Percentiles rank a stretch among this genome's conserved stretches.
phyloP scores from a whole-genome alignment of 2,797 vertebrate genomes.

The Odontamblyopus rebecca region DNA sequence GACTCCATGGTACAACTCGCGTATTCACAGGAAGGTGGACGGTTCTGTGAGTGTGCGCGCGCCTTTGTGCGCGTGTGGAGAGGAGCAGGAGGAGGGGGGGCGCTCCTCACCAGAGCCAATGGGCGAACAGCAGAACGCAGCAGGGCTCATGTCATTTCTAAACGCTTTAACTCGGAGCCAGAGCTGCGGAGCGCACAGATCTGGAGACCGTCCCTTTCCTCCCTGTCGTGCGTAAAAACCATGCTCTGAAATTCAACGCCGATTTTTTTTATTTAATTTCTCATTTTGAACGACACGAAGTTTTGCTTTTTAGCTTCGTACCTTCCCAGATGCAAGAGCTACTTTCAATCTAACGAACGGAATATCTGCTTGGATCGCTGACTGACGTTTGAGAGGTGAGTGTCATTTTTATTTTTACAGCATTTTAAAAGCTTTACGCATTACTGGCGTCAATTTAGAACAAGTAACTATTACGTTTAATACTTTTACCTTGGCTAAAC shows the following conservation, averaged over 20 bases:
- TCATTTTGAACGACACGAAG: conserved; percentile 12
- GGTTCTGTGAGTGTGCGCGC: conserved; percentile 7
- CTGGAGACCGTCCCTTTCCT: conserved; percentile 32
- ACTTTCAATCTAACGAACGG: conserved; percentile 57
- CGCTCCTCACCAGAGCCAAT: conserved; percentile 73
- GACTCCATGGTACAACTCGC: not conserved
- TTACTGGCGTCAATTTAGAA: not conserved
- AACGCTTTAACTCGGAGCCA: conserved; percentile 71
- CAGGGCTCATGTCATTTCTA: conserved; percentile 64
- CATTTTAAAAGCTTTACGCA: not conserved
- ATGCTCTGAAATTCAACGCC: conserved; percentile 39
- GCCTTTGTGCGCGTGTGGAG: conserved; percentile 19
- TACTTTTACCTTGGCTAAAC: not conserved
- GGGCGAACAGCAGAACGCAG: conserved; percentile 54
- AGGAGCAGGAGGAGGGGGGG: conserved; percentile 19
- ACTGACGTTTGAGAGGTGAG: conserved; percentile 56
- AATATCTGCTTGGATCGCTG: conserved; percentile 42
- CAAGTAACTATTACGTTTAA: not conserved
- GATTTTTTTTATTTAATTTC: conserved; percentile 16
- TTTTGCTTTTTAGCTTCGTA: conserved; percentile 16
- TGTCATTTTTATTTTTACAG: not conserved
- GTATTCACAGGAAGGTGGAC: not conserved
- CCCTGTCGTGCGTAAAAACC: not conserved
- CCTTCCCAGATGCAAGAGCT: conserved; percentile 54
- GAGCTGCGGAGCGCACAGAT: conserved; percentile 53